These are phyloP conservation scores for Lepus oiostolus DNA, from an alignment of 2,797 vertebrate species.

Conservation along the genomic window DNA sequence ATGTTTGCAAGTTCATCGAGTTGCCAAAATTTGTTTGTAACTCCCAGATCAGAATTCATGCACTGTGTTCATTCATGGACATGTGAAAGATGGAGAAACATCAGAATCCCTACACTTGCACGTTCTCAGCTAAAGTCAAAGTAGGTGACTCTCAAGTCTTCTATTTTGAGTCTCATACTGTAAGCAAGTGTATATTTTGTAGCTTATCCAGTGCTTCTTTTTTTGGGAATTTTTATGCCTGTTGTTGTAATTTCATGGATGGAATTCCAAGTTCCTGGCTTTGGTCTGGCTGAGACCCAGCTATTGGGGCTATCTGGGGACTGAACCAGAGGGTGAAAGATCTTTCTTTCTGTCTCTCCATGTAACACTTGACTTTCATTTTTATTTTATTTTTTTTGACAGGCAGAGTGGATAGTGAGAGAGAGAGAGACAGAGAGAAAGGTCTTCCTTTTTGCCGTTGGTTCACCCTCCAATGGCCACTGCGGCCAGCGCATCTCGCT, in stretches of 20 bases:
- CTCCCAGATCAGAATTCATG: background rate
- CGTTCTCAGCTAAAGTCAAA: background rate
- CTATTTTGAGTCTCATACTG: background rate
- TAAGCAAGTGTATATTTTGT: background rate
- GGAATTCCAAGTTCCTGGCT: too few species aligned
- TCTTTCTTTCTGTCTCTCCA: too few species aligned
- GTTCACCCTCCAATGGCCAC: too few species aligned
- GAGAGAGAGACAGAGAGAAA: too few species aligned
- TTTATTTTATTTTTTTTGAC: too few species aligned
- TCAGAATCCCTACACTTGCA: background rate
- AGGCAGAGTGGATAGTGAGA: too few species aligned
- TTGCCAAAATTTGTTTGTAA: conserved; percentile 9
- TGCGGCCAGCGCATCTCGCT: too few species aligned
- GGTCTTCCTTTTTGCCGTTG: too few species aligned
- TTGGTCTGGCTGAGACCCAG: too few species aligned
- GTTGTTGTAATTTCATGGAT: background rate
- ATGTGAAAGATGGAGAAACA: background rate
- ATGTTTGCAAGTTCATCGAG: background rate
- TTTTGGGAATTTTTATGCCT: background rate
- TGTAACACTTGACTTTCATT: too few species aligned
- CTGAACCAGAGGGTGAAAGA: too few species aligned
- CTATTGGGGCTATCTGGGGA: too few species aligned
- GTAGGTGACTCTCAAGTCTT: background rate
- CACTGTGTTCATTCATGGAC: background rate
- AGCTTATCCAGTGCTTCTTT: background rate